Evolutionary conservation across 2,888 invertebrate species (phyloP), one percentile per base, ranked within the genome.

Genomic region (Noctuana brunneofusca): DNA sequence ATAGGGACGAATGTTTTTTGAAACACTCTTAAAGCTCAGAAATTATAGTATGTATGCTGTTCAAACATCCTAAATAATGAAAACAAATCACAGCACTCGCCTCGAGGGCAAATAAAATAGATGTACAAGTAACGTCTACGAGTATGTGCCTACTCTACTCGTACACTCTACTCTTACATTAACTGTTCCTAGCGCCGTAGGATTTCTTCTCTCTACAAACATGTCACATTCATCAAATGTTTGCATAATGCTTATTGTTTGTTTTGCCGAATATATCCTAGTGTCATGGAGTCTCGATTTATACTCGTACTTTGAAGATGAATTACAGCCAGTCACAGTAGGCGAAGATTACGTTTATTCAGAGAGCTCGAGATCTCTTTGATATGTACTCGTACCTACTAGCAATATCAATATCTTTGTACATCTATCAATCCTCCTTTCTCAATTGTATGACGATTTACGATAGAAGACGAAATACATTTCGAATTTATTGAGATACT

Each of bases 151-250:
- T 43, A 55, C 35, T 55, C 46, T 46, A n/a, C n/a, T n/a, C n/a
- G n/a, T n/a, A n/a, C n/a, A n/a, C n/a, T n/a, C 41, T 32, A 52
- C 52, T 35, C 35, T 2, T n/a, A 38, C n/a, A 53, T n/a, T 35
- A 35, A 35, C 22, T 18, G 53, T 38, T 22, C n/a, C 41, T 14
- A 41, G 27, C 14, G 20, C 54, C 35, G 43, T 18, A 20, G 54
- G 38, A 56, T 43, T 16, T 27, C 43, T 18, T 14, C 24, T 3
- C 49, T 58, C 58, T 2, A 32, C 58, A 58, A 49, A 49, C 58
- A 58, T 58, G 58, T 35, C 58, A 58, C 58, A 58, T 58, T 49
- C 35, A 49, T 58, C 58, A 49, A 58, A 49, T 20, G 49, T 38
- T 56, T 4, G 35, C 0, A 24, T 58, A 48, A 49, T 49, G 12